Evolutionary conservation across 2,113 vertebrate genomes (phyloP), one percentile per base, ranked within the genome.

Genomic region (Austrofundulus limnaeus): DNA sequence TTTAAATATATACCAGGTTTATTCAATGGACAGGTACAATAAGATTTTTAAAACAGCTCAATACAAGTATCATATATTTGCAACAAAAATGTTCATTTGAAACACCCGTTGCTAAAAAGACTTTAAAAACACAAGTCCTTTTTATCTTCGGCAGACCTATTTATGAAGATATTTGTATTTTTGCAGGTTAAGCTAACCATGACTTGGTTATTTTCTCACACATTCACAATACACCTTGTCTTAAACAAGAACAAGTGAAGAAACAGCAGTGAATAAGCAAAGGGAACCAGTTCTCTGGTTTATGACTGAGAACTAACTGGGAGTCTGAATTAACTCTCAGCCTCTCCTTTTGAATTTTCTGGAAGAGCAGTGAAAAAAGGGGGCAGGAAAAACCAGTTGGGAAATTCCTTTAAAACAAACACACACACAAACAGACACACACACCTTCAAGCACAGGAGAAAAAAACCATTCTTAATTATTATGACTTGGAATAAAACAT

Each of bases 381-480:
- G 20, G 48, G 42, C 83, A 68, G 73, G 83, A 86, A 84, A 82
- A 90, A 85, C 83, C 77, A 72, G 88, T 84, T 34, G 10, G 15
- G 31, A 34, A 1, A 34, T 34, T 34, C 31, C 31, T 34, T 61
- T 72, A 15, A 61, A 21, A 46, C 17, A 14, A 12, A 37, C 37
- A 70, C 50, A 48, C 37, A 53, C 21, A 54, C 62, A 20, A 23
- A 20, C 41, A 17, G 17, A 41, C 23, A 45, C 45, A 60, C 58
- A 75, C 67, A 80, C 70, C 59, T 78, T 20, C 12, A 15, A 3
- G 21, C 17, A 47, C 39, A 37, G 15, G n/a, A 2, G 7, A 56
- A 54, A 12, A 17, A 15, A 16, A 39, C 14, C 39, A 45, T 19
- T 9, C n/a, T 45, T 19, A 2, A 19, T 45, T 45, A 3, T 10